Percentiles rank a stretch among this genome's conserved stretches.
These are phyloP conservation scores for rabbit (Oryctolagus cuniculus) DNA, from an alignment of 2,113 vertebrate genomes.

Conservation along the genomic window mOryCun1.1 NC_091439.1:51887001-51887500, in stretches of 20 bases:
- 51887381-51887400: too few relatives aligned
- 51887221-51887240: background rate
- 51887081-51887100: too few relatives aligned
- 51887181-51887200: background rate
- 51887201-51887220: background rate
- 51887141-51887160: background rate
- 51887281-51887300: constrained; percentile 6
- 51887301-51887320: background rate
- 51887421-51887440: too few relatives aligned
- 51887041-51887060: background rate
- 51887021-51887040: background rate
- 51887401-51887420: too few relatives aligned
- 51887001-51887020: background rate
- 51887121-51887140: background rate
- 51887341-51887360: too few relatives aligned
- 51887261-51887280: background rate
- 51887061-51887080: background rate
- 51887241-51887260: background rate
- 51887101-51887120: background rate
- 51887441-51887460: too few relatives aligned
- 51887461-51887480: too few relatives aligned
- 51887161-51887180: background rate
- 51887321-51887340: too few relatives aligned
- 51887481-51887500: too few relatives aligned
- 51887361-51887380: too few relatives aligned